phyloP scores from a whole-genome alignment of 2,888 invertebrate species.

The Acrobasis suavella region DNA sequence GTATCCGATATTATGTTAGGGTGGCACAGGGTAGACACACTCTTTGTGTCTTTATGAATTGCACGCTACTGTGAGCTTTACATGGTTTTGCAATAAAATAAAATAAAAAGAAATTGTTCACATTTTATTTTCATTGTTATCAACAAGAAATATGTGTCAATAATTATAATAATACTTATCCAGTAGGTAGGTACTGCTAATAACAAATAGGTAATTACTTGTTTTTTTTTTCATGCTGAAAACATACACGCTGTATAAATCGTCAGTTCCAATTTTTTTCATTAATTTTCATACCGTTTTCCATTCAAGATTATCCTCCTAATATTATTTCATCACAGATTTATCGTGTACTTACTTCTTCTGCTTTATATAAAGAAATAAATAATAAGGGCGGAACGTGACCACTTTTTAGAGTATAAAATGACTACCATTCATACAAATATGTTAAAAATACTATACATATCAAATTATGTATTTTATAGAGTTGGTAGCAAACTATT shows the following conservation, averaged over 20 bases:
- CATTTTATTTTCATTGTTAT: slow-evolving; percentile 71
- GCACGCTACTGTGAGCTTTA: too few species aligned
- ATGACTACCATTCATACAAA: slow-evolving; percentile 44
- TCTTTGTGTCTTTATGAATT: too few species aligned
- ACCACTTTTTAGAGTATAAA: slow-evolving; percentile 50
- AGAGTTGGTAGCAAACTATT: slow-evolving; percentile 38
- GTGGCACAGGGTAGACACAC: too few species aligned
- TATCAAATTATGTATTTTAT: slow-evolving; percentile 8
- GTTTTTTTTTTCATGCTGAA: slow-evolving; percentile 57
- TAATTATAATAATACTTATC: slow-evolving; percentile 79
- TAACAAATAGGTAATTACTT: slow-evolving; percentile 66
- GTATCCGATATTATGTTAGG: too few species aligned
- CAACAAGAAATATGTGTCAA: slow-evolving; percentile 77
- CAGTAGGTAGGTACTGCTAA: slow-evolving; percentile 71
- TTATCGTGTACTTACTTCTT: slow-evolving; percentile 72
- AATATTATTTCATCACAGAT: slow-evolving; percentile 78
- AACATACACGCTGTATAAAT: slow-evolving; percentile 57
- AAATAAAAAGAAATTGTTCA: slow-evolving; percentile 48
- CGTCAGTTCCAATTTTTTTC: slow-evolving; percentile 53
- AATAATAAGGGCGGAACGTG: slow-evolving; percentile 59
- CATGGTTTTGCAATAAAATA: background rate
- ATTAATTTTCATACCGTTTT: slow-evolving; percentile 53
- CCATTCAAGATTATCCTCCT: slow-evolving; percentile 61
- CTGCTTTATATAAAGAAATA: slow-evolving; percentile 51
- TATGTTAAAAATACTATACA: slow-evolving; percentile 26